phyloP scores from a whole-genome alignment of 1,140 invertebrate genomes.

The Drosophila tani region DNA sequence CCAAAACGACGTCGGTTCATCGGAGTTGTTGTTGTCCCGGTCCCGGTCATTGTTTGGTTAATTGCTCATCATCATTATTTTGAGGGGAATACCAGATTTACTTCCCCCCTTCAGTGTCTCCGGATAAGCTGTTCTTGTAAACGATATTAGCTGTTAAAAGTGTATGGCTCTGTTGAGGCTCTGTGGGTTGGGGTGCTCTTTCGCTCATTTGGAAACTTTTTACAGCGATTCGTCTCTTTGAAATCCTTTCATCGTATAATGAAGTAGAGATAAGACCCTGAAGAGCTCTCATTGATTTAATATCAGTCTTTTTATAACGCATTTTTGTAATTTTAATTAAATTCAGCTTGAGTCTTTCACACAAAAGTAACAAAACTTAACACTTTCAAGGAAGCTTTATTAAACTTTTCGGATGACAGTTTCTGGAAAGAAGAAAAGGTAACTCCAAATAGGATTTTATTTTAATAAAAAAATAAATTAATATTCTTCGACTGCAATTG shows the following conservation, averaged over 20 bases:
- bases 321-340: no score
- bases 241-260: no score
- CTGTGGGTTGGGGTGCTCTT: background rate
- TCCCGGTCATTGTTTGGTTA: slow-evolving; percentile 45
- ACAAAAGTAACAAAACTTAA: background rate
- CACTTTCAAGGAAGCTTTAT: background rate
- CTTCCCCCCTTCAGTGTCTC: slow-evolving; percentile 6
- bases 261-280: no score
- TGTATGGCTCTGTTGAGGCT: slow-evolving; percentile 3
- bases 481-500: slow-evolving; percentile 9
- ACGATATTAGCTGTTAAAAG: slow-evolving; percentile 16
- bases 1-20: slow-evolving; percentile 6
- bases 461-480: background rate
- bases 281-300: background rate
- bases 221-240: background rate
- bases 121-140: slow-evolving; percentile 14
- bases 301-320: no score
- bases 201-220: background rate
- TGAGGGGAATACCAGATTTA: slow-evolving; percentile 19
- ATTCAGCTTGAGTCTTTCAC: no score
- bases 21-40: background rate
- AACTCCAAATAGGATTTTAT: background rate
- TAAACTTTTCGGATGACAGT: no score
- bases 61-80: slow-evolving; percentile 54
- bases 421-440: no score